Evolutionary conservation across 2,888 invertebrate genomes (phyloP), one percentile per base, ranked within the genome.

Genomic region (Nebria brevicollis): DNA sequence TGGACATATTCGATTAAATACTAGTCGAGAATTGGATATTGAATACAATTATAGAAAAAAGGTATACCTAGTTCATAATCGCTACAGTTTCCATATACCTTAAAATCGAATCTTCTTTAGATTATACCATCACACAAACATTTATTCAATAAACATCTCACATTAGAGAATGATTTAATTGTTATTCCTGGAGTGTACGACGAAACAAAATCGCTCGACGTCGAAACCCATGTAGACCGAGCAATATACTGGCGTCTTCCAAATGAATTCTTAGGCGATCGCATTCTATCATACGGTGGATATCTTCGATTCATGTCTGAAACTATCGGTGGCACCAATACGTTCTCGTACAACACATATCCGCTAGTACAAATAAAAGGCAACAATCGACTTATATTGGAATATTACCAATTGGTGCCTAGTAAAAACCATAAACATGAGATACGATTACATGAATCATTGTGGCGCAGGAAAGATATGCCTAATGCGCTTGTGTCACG

Each of bases 281-380:
- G 95, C 88, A 94, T 96, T 15, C 92, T 95, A 83, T 97, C 98
- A 26, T 99, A 99, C 89, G 97, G 97, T 41, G 98, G 98, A 4
- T 93, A 93, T 83, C 89, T 99, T 74, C 91, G 94, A 83, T 98
- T 98, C 87, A 91, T 92, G 0, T 92, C 95, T 0, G 92, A 94
- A 77, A 94, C 94, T 83, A 73, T 77, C 20, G 93, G 93, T 72
- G 91, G 92, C 0, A 91, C 91, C 64, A 90, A 93, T 25, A 91
- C 93, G 54, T 88, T 88, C 26, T 88, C 90, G 77, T 89, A 90
- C 13, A 89, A 91, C 1, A 91, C 92, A 79, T 94, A 94, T 88
- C 97, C 97, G 0, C 89, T 97, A 15, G 95, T 98, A 5, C 94
- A 96, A 85, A 89, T 99, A 70, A 95, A 96, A 86, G 96, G 95